phyloP scores from a whole-genome alignment of 2,888 invertebrate genomes.

The Stratiomys singularior region DNA sequence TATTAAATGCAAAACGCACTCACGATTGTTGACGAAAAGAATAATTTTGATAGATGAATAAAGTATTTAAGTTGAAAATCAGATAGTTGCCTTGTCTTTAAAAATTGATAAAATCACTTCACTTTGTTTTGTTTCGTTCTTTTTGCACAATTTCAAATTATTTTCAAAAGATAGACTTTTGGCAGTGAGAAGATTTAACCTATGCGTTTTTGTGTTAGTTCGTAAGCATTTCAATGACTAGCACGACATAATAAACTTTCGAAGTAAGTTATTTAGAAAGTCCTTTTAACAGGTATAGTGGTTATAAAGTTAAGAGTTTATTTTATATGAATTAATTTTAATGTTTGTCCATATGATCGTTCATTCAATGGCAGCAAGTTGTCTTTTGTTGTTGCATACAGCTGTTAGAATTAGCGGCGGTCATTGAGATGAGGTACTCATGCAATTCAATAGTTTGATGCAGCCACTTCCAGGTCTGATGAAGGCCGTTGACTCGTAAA shows the following conservation, averaged over 20 bases:
- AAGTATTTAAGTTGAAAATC: not conserved
- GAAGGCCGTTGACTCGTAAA: conserved; percentile 86
- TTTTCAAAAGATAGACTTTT: conserved; percentile 10
- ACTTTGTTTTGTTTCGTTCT: conserved; percentile 44
- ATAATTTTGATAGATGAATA: not conserved
- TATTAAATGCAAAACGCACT: no score
- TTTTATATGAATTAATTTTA: conserved; percentile 20
- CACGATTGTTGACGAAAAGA: no score
- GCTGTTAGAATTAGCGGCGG: conserved; percentile 76
- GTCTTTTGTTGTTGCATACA: conserved; percentile 18
- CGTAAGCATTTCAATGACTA: conserved; percentile 24
- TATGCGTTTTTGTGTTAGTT: not conserved
- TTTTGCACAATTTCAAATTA: conserved; percentile 25
- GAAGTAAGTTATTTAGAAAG: not conserved
- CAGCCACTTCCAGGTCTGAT: conserved; percentile 95
- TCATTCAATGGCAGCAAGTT: conserved; percentile 26
- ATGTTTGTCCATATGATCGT: conserved; percentile 12
- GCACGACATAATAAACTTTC: not conserved
- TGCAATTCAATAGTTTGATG: conserved; percentile 90
- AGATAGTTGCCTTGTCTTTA: not conserved
- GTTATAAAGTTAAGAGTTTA: conserved; percentile 8
- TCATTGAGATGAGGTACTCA: conserved; percentile 85
- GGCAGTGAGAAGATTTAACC: conserved; percentile 26
- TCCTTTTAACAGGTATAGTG: not conserved
- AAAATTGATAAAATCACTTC: conserved; percentile 1